These are phyloP conservation scores for Thaleichthys pacificus DNA, from an alignment of 2,797 vertebrate species.

Conservation along the genomic window DNA sequence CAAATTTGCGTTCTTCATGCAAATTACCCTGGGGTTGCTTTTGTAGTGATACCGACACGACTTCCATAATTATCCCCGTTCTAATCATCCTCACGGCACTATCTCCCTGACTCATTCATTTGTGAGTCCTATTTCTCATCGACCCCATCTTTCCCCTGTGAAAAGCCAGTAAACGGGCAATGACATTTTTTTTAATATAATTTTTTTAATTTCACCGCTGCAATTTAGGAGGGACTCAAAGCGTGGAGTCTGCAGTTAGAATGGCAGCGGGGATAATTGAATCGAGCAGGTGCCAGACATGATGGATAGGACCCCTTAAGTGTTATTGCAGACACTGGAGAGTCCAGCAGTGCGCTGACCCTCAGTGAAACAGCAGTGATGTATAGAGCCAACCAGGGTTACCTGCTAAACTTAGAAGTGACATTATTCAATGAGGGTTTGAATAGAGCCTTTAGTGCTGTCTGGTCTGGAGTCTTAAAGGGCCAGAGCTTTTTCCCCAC, in stretches of 20 bases:
- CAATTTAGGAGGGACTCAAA: conserved; percentile 14
- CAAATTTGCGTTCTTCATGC: conserved; percentile 28
- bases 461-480: neutral
- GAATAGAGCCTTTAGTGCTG: conserved; percentile 9
- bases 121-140: conserved; percentile 15
- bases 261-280: conserved; percentile 31
- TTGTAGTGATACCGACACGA: conserved; percentile 32
- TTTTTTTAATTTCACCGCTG: conserved; percentile 35
- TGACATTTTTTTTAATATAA: conserved; percentile 39
- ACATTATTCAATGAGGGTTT: neutral
- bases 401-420: conserved; percentile 27
- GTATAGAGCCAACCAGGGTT: conserved; percentile 17
- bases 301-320: conserved; percentile 37
- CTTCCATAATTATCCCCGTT: conserved; percentile 52
- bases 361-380: neutral
- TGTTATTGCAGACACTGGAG: conserved; percentile 46
- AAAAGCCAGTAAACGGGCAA: conserved; percentile 35
- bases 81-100: conserved; percentile 28
- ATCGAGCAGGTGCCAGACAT: conserved; percentile 49
- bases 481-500: neutral
- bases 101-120: conserved; percentile 32
- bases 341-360: neutral
- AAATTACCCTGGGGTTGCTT: conserved; percentile 33
- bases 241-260: conserved; percentile 22
- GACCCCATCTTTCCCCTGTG: conserved; percentile 21